These are phyloP conservation scores for Microplitis manilae DNA, from an alignment of 2,888 invertebrate species.

Conservation along the genomic window DNA sequence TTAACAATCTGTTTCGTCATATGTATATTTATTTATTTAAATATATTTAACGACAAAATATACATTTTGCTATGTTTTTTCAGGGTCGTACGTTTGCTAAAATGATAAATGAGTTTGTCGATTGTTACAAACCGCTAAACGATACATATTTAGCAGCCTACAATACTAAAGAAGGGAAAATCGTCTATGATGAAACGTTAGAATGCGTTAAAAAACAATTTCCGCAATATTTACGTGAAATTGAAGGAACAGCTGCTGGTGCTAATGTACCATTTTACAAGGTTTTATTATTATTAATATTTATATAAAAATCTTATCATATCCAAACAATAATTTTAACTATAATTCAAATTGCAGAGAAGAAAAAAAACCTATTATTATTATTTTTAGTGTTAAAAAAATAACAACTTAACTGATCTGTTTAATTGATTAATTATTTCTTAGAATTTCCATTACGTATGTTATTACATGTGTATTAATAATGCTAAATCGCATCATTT, in stretches of 20 bases:
- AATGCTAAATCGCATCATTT: too few relatives aligned
- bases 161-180: conserved; percentile 79
- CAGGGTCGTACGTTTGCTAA: conserved; percentile 86
- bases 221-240: conserved; percentile 87
- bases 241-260: conserved; percentile 90
- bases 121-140: conserved; percentile 76
- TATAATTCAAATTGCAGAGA: too few relatives aligned
- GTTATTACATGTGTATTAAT: too few relatives aligned
- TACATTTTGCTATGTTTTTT: conserved; percentile 51
- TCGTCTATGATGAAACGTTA: conserved; percentile 83
- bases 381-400: too few relatives aligned
- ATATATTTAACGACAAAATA: background rate
- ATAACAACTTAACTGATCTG: too few relatives aligned
- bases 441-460: too few relatives aligned
- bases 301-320: too few relatives aligned
- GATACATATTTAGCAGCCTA: conserved; percentile 82
- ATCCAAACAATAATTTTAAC: too few relatives aligned
- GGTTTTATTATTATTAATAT: conserved; percentile 71
- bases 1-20: background rate
- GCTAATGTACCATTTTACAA: conserved; percentile 87
- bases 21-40: background rate
- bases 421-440: too few relatives aligned
- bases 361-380: too few relatives aligned
- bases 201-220: conserved; percentile 79
- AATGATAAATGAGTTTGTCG: conserved; percentile 81